These are phyloP conservation scores for Metalampra italica DNA, from an alignment of 2,888 invertebrate species.

Conservation along the genomic window DNA sequence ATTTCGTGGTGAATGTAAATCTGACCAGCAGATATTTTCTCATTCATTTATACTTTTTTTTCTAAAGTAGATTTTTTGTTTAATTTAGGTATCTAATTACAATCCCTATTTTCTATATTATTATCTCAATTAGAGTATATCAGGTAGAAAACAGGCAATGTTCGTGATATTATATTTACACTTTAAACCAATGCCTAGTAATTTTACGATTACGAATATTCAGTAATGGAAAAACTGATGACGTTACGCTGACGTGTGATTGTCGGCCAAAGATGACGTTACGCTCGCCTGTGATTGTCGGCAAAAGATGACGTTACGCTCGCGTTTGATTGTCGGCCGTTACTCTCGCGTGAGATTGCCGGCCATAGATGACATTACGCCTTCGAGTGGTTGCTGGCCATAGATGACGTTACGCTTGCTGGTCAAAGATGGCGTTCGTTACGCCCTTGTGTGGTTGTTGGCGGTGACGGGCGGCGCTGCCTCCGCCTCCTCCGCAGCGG, in stretches of 20 bases:
- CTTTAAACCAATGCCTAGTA: background rate
- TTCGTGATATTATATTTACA: background rate
- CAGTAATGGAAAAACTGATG: no score
- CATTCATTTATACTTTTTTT: constrained; percentile 1
- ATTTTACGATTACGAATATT: background rate
- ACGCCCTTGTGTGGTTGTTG: constrained; percentile 68
- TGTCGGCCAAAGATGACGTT: no score
- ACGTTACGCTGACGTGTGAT: no score
- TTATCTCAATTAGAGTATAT: background rate
- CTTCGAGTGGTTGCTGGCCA: no score
- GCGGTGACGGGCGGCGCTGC: constrained; percentile 63
- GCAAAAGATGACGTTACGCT: no score
- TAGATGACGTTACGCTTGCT: background rate
- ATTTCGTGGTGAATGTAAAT: constrained; percentile 13
- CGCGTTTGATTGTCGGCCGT: no score
- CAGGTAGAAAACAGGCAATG: background rate
- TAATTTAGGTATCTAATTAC: no score
- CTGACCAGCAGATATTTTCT: constrained; percentile 57
- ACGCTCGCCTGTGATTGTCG: no score
- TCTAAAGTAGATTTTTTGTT: no score
- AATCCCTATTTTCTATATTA: constrained; percentile 1
- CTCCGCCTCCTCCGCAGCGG: constrained; percentile 62
- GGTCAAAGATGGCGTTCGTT: constrained; percentile 21
- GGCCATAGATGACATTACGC: no score
- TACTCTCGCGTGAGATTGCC: no score